Base-by-base conservation (phyloP, 2,888 invertebrate genomes). In the Calameuta filiformis region DNA sequence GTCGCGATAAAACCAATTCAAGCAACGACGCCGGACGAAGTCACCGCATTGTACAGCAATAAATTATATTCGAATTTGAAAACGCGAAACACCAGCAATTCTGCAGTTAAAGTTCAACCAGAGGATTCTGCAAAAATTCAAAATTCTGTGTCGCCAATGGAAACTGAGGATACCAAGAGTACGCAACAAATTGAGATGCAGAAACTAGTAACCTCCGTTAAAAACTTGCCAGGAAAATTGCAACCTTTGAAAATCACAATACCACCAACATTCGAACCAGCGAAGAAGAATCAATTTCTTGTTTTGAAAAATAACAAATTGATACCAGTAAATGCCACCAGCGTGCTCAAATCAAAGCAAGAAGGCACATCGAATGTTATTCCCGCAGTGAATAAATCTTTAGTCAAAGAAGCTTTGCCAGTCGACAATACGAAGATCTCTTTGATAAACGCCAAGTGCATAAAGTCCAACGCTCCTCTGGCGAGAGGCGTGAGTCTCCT, bases 171-270 rank as follows among this genome's bases (percentile, higher is more conserved):
- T 12, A 77, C 68, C 6, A 81, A 81, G 76, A 76, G 77, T 31
- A 23, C 40, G 23, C 80, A 80, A 12, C 79, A 80, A 69, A 73
- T 74, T 69, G 75, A 76, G 33, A 34, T 83, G 35, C 69, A 76
- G 74, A 80, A 69, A 33, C 78, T 81, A 78, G 81, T 79, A n/a
- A 75, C 77, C 15, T 79, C 76, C 76, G 77, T 79, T 3, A 79
- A 80, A 12, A 74, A 77, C 73, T 79, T 79, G 9, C 82, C 84
- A 23, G 68, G 86, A 1, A 84, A 83, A 56, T 80, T 89, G 76
- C 81, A 86, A 68, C 90, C 89, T 12, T 79, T 90, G 11, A 81
- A 85, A 76, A 90, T 90, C 23, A 80, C 86, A 0, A 90, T 89
- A 78, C 89, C 89, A 1, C 77, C 85, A 11, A 79, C 83, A 9